Evolutionary conservation across 2,797 vertebrate genomes (phyloP).

Genomic region (Mus caroli): DNA sequence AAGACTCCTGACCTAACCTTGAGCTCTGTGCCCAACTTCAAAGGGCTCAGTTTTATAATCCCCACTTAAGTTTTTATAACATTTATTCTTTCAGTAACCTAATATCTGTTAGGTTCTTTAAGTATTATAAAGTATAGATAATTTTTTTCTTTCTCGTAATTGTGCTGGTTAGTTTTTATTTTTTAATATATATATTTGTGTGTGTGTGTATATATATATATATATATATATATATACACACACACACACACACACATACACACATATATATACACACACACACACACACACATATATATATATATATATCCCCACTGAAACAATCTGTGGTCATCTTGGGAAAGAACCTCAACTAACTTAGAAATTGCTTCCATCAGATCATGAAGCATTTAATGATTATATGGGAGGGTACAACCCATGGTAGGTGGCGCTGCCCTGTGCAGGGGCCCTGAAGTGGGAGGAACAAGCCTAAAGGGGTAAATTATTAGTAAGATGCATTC

Average conservation of each 20-base stretch:
- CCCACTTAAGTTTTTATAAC: background rate
- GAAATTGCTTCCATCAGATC: background rate
- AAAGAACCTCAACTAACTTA: background rate
- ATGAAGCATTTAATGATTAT: background rate
- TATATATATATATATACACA: background rate
- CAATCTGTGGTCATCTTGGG: background rate
- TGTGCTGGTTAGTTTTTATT: background rate
- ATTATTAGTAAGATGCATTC: background rate
- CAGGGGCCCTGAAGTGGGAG: background rate
- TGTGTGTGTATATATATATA: constrained; percentile 3
- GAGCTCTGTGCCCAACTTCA: background rate
- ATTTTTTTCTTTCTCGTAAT: background rate
- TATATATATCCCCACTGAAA: background rate
- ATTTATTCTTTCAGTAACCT: background rate
- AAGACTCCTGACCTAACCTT: background rate
- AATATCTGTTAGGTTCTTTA: background rate
- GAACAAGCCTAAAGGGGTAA: background rate
- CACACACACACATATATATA: background rate
- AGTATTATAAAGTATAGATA: constrained; percentile 42
- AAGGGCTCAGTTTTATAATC: background rate
- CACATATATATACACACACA: background rate
- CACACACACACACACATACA: too few species aligned
- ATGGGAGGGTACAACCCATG: too few species aligned
- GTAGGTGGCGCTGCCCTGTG: background rate
- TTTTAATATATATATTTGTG: background rate